Evolutionary conservation across 2,888 invertebrate genomes (phyloP), one percentile per base, ranked within the genome.

Genomic region (Pelosia muscerda): DNA sequence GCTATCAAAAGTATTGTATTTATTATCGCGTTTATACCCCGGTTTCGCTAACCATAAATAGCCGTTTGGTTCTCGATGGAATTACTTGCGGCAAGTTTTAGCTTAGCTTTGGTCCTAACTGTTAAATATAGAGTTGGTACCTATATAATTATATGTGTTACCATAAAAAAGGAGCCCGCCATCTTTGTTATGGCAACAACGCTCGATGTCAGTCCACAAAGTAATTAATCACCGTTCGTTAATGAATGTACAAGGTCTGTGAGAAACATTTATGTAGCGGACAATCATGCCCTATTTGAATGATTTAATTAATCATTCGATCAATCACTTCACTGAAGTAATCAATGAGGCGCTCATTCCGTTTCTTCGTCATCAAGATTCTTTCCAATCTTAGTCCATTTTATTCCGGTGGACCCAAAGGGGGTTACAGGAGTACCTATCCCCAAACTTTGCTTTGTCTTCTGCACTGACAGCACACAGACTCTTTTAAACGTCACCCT

Each of bases 211-310:
- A 49, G n/a, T n/a, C 49, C 49, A n/a, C 19, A 38, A 34, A 59
- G 59, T 59, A 59, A 59, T 59, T 59, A 59, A 59, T 59, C 58
- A 59, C 34, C 22, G n/a, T 6, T 26, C 22, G 23, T 31, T 22
- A 8, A 59, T 6, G 22, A 13, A 15, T 15, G 23, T 15, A 13
- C 15, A 23, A 22, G 23, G 23, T 23, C 9, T 59, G 23, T 23
- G 38, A 25, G 10, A 38, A 9, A 49, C 19, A n/a, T 49, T 49
- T 38, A 38, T 59, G 8, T 38, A 23, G 23, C 34, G 1, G 34
- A 38, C 34, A 38, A 49, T 59, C 59, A 38, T 22, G 34, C 34
- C 10, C 23, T 23, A 1, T 49, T 49, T 49, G 49, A 49, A 49
- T 13, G 42, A 42, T 42, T 19, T 42, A 19, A 49, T 42, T 19